Evolutionary conservation across 1,140 invertebrate genomes (phyloP).

Genomic region (Zaprionus inermis): DNA sequence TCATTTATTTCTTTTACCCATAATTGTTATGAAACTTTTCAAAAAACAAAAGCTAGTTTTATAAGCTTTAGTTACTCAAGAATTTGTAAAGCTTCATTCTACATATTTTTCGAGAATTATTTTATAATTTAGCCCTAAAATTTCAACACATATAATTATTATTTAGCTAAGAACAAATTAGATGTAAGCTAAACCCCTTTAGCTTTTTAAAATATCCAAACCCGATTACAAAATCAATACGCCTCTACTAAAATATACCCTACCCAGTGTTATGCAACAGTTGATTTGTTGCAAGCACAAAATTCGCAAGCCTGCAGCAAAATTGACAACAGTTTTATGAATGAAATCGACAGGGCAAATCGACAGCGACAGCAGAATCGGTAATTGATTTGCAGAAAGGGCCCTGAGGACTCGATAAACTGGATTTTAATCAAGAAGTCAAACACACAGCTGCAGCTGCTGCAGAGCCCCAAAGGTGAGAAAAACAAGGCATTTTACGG

Average conservation of each 20-base stretch:
- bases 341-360: conserved; percentile 10
- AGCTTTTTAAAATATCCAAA: neutral
- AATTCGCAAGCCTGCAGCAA: conserved; percentile 1
- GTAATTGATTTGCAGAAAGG: conserved; percentile 14
- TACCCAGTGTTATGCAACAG: neutral
- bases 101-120: too few species aligned
- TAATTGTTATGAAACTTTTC: too few species aligned
- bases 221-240: neutral
- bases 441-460: conserved; percentile 13
- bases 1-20: too few species aligned
- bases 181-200: too few species aligned
- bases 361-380: conserved; percentile 6
- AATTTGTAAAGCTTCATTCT: too few species aligned
- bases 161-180: too few species aligned
- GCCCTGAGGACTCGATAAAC: neutral
- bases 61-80: too few species aligned
- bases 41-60: too few species aligned
- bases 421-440: conserved; percentile 35
- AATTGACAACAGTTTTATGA: conserved; percentile 16
- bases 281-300: neutral
- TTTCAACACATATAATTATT: too few species aligned
- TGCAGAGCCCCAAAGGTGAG: neutral
- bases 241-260: neutral
- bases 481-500: conserved; percentile 13
- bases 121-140: too few species aligned